Percentiles rank a stretch among this genome's conserved stretches.
Conservation (phyloP, 2,888 invertebrate genomes). For the Ophioninae sp. region DNA sequence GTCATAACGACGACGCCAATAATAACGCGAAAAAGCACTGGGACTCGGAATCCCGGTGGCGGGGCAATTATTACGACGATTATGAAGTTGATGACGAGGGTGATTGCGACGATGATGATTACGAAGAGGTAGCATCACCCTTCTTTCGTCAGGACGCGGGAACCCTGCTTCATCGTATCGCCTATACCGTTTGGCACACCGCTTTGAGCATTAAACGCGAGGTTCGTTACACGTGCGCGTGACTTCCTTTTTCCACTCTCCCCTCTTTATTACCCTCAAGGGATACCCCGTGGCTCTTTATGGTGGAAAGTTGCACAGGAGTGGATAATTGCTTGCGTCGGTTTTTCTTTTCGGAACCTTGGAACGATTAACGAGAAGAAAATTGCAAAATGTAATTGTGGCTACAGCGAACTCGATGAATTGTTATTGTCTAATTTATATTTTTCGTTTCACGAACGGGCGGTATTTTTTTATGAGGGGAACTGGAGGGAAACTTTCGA, state of each 20-base stretch:
- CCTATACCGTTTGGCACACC: slow-evolving; percentile 89
- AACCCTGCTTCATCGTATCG: slow-evolving; percentile 86
- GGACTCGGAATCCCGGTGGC: slow-evolving; percentile 34
- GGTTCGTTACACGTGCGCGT: slow-evolving; percentile 66
- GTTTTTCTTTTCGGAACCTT: not conserved
- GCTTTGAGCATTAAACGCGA: slow-evolving; percentile 86
- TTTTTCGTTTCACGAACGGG: no score
- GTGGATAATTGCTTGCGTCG: not conserved
- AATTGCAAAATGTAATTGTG: not conserved
- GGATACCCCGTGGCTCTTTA: not conserved
- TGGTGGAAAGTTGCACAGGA: not conserved
- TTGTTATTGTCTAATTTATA: no score
- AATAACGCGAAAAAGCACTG: slow-evolving; percentile 64
- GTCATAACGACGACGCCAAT: slow-evolving; percentile 70
- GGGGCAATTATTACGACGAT: slow-evolving; percentile 12
- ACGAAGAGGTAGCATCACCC: slow-evolving; percentile 76
- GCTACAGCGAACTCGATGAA: no score
- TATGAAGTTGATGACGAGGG: slow-evolving; percentile 44
- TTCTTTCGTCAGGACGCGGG: slow-evolving; percentile 81
- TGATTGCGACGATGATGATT: slow-evolving; percentile 19
- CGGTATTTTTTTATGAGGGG: no score
- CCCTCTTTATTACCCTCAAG: not conserved
- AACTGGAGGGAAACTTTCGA: no score
- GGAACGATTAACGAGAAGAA: not conserved
- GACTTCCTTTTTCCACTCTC: slow-evolving; percentile 25